A percentile compares a stretch with the other conserved stretches of the same genome.
phyloP scores from a whole-genome alignment of 2,113 vertebrate genomes.

The Pygoscelis antarcticus region DNA sequence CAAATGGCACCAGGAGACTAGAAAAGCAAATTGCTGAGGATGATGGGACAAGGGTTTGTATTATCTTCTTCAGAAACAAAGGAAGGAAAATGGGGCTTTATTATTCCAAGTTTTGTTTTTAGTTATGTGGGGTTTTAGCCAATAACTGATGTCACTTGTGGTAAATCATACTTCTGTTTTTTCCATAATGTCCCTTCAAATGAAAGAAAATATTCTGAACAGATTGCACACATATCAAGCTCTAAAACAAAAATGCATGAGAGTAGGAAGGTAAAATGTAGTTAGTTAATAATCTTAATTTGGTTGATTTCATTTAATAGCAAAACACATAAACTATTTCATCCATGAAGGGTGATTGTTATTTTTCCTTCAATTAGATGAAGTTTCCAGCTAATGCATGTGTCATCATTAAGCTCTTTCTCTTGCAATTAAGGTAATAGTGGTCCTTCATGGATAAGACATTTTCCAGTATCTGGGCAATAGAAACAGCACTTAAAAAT shows the following conservation, averaged over 20 bases:
- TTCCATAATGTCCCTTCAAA: neutral
- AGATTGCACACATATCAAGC: neutral
- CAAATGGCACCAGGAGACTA: too few species aligned
- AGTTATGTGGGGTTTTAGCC: neutral
- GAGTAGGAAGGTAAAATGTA: neutral
- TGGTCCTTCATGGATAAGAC: neutral
- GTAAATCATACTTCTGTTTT: neutral
- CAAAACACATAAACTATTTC: neutral
- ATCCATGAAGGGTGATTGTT: neutral
- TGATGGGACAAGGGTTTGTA: accelerated
- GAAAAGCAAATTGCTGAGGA: neutral
- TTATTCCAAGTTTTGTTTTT: neutral
- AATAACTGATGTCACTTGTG: neutral
- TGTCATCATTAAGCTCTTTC: neutral
- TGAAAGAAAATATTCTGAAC: neutral
- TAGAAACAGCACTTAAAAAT: neutral
- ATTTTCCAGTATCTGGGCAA: neutral
- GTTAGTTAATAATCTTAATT: neutral
- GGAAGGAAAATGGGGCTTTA: neutral
- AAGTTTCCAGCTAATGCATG: neutral
- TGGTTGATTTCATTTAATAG: neutral
- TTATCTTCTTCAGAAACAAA: neutral
- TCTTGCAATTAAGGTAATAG: neutral
- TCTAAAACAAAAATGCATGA: neutral
- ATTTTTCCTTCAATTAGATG: neutral